A percentile compares a stretch with the other conserved stretches of the same genome.
Conservation (phyloP, 2,797 vertebrate species). For the Arrhamphus sclerolepis region DNA sequence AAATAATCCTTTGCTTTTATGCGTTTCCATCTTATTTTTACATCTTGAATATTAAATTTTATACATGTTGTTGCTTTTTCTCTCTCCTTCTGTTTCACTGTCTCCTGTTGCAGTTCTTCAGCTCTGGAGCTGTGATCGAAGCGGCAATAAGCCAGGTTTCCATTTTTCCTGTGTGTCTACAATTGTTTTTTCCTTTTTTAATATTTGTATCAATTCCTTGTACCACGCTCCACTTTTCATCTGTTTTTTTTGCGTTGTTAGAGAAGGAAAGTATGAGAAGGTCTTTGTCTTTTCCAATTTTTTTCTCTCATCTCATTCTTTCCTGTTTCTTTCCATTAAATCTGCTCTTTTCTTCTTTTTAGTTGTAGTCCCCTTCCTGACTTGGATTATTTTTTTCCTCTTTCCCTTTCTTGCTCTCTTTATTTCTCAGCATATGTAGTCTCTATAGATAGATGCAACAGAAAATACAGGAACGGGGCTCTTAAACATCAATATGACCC, state of each 20-base stretch:
- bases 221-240: background rate
- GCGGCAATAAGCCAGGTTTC: too few species aligned
- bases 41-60: background rate
- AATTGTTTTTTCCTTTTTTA: slow-evolving; percentile 2
- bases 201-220: background rate
- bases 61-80: background rate
- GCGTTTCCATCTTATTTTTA: background rate
- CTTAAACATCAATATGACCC: too few species aligned
- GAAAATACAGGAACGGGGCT: too few species aligned
- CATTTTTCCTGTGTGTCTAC: background rate
- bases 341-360: slow-evolving; percentile 3
- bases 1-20: background rate
- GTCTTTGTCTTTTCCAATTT: background rate
- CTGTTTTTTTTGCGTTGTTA: background rate
- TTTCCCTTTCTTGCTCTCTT: slow-evolving; percentile 12
- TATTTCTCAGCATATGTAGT: slow-evolving; percentile 59
- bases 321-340: background rate
- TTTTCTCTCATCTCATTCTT: background rate
- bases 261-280: too few species aligned
- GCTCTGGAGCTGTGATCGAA: too few species aligned
- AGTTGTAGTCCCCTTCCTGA: background rate
- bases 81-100: slow-evolving; percentile 5
- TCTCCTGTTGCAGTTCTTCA: too few species aligned
- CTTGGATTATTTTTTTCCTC: slow-evolving; percentile 3
- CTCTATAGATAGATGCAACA: slow-evolving; percentile 20